A percentile compares a stretch with the other conserved stretches of the same genome.
phyloP scores from a whole-genome alignment of 2,113 vertebrate species.

The Pseudorectes ferrugineus region DNA sequence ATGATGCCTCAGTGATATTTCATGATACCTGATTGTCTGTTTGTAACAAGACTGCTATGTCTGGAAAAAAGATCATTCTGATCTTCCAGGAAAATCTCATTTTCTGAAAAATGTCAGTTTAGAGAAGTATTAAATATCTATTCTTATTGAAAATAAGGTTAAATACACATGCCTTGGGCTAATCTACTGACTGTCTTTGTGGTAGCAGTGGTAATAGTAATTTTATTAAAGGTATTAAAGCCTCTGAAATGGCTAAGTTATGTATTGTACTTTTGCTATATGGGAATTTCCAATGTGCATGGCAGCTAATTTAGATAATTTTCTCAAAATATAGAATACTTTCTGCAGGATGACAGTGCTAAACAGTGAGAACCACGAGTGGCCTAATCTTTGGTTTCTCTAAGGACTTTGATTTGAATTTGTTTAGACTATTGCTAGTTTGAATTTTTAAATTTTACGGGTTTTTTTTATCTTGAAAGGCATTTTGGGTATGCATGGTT shows the following conservation, averaged over 20 bases:
- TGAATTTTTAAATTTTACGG: neutral
- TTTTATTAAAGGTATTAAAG: conserved; percentile 24
- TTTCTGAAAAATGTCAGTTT: conserved; percentile 61
- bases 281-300: neutral
- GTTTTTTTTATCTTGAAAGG: neutral
- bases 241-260: neutral
- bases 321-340: neutral
- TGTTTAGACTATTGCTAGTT: neutral
- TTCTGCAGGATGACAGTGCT: neutral
- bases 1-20: conserved; percentile 64
- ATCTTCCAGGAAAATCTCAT: conserved; percentile 53
- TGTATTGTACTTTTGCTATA: neutral
- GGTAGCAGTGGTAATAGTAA: neutral
- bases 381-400: neutral
- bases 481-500: neutral
- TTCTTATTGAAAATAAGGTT: conserved; percentile 37
- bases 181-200: neutral
- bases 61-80: conserved; percentile 24
- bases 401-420: neutral
- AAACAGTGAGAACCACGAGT: neutral
- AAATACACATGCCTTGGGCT: conserved; percentile 7
- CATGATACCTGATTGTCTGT: conserved; percentile 60
- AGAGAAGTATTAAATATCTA: conserved; percentile 13
- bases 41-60: conserved; percentile 47
- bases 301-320: neutral